Conservation (phyloP, 2,797 vertebrate genomes). For the Hyperoplus lanceolatus region DNA sequence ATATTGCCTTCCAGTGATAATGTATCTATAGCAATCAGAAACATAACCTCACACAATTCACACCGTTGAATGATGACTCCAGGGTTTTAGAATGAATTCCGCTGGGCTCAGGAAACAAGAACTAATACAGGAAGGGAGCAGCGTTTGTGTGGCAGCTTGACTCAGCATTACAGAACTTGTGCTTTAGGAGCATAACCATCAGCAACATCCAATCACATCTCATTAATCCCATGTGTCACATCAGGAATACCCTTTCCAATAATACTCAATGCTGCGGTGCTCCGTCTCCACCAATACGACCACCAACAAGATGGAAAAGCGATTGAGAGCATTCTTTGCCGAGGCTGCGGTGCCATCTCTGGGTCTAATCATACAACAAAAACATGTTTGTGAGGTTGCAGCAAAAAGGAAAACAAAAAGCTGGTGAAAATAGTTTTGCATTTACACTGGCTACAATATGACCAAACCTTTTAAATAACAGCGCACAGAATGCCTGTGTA, state of each 20-base stretch:
- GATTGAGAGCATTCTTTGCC: background rate
- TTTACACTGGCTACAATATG: background rate
- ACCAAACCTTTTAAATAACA: background rate
- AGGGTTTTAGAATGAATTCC: slow-evolving; percentile 30
- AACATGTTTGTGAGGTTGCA: slow-evolving; percentile 7
- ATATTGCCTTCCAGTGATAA: background rate
- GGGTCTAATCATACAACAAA: slow-evolving; percentile 14
- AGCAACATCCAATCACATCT: slow-evolving; percentile 24
- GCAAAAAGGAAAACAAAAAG: slow-evolving; percentile 21
- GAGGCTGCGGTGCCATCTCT: slow-evolving; percentile 21
- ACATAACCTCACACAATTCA: slow-evolving; percentile 32
- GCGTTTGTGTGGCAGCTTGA: slow-evolving; percentile 31
- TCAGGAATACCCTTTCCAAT: slow-evolving; percentile 9
- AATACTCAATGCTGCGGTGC: background rate
- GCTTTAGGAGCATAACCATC: slow-evolving; percentile 22
- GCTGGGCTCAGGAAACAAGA: slow-evolving; percentile 19
- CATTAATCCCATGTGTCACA: slow-evolving; percentile 39
- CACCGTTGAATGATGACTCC: slow-evolving; percentile 33
- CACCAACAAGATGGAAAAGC: slow-evolving; percentile 2
- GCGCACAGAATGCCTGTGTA: background rate
- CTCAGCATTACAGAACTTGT: slow-evolving; percentile 50
- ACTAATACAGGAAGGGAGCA: slow-evolving; percentile 48
- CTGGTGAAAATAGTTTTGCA: slow-evolving; percentile 1
- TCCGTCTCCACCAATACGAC: background rate
- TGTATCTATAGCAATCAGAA: background rate